A percentile compares a stretch with the other conserved stretches of the same genome.
phyloP scores from a whole-genome alignment of 2,888 invertebrate species.

The Drosophila mulleri region DNA sequence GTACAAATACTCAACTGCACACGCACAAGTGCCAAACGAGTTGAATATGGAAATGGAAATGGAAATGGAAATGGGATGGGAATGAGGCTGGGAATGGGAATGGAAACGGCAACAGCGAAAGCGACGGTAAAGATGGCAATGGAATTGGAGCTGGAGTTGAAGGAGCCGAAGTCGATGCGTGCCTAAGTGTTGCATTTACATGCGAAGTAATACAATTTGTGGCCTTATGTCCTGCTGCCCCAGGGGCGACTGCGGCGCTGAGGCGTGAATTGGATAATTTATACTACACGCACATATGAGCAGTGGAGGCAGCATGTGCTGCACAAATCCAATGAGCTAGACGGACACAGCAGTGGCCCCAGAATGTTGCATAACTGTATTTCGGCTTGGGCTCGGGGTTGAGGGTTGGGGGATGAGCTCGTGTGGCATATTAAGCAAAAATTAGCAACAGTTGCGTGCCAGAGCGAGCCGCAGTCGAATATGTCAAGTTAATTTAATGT shows the following conservation, averaged over 20 bases:
- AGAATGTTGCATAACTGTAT: slow-evolving; percentile 26
- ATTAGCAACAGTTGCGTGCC: slow-evolving; percentile 80
- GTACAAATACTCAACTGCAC: slow-evolving; percentile 49
- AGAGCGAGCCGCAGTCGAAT: slow-evolving; percentile 49
- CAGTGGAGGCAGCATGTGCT: slow-evolving; percentile 31
- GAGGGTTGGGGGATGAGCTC: slow-evolving; percentile 21
- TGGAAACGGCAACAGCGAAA: neutral
- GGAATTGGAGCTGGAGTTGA: slow-evolving; percentile 26
- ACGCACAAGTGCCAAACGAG: slow-evolving; percentile 26
- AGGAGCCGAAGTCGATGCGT: slow-evolving; percentile 59
- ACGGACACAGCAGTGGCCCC: slow-evolving; percentile 39
- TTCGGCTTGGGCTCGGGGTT: neutral
- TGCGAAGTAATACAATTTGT: slow-evolving; percentile 73
- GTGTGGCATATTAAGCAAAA: slow-evolving; percentile 67
- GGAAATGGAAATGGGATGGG: slow-evolving; percentile 2
- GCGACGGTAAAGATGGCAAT: neutral
- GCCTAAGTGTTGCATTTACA: slow-evolving; percentile 81
- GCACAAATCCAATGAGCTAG: slow-evolving; percentile 68
- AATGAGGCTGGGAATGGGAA: slow-evolving; percentile 3
- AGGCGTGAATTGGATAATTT: slow-evolving; percentile 82
- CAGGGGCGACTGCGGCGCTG: slow-evolving; percentile 51
- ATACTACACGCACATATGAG: slow-evolving; percentile 55
- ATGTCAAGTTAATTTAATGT: slow-evolving; percentile 79
- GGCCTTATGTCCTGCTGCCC: slow-evolving; percentile 18
- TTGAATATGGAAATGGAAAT: slow-evolving; percentile 33